Evolutionary conservation across 1,140 invertebrate species (phyloP).

Genomic region (Drosophila ercepeae): DNA sequence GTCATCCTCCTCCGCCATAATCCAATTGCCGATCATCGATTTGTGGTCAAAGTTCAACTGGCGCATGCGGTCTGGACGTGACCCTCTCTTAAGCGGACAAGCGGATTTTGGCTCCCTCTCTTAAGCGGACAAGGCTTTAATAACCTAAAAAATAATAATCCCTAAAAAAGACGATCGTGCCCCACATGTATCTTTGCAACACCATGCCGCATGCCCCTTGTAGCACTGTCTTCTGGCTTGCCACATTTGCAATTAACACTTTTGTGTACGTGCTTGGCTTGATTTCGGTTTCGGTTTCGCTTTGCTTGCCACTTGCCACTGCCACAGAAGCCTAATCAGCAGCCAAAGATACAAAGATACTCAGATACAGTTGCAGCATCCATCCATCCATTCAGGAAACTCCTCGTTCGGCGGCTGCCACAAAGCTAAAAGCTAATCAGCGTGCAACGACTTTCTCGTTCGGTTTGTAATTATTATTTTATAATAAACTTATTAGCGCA

Average conservation of each 20-base stretch:
- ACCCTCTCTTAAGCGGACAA: neutral
- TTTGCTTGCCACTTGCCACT: conserved; percentile 46
- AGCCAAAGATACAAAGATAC: conserved; percentile 26
- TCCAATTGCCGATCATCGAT: conserved; percentile 72
- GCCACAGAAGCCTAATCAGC: conserved; percentile 62
- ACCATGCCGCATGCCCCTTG: conserved; percentile 8
- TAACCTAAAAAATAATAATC: neutral
- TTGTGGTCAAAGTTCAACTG: conserved; percentile 27
- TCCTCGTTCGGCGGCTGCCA: conserved; percentile 31
- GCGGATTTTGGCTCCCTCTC: neutral
- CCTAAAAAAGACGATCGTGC: neutral
- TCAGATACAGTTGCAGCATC: conserved; percentile 12
- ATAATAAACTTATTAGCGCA: conserved; percentile 78
- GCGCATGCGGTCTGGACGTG: conserved; percentile 8
- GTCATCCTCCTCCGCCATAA: conserved; percentile 35
- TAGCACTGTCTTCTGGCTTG: conserved; percentile 17
- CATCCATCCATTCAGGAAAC: neutral
- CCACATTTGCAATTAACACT: conserved; percentile 81
- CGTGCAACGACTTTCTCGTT: conserved; percentile 78
- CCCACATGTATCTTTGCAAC: conserved; percentile 9
- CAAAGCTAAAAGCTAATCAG: conserved; percentile 80
- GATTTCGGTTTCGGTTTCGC: conserved; percentile 52
- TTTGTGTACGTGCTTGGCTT: conserved; percentile 74
- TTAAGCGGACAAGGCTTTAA: neutral
- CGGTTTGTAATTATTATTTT: conserved; percentile 76